Conservation (phyloP, 2,888 invertebrate genomes). For the Ophioninae sp. region DNA sequence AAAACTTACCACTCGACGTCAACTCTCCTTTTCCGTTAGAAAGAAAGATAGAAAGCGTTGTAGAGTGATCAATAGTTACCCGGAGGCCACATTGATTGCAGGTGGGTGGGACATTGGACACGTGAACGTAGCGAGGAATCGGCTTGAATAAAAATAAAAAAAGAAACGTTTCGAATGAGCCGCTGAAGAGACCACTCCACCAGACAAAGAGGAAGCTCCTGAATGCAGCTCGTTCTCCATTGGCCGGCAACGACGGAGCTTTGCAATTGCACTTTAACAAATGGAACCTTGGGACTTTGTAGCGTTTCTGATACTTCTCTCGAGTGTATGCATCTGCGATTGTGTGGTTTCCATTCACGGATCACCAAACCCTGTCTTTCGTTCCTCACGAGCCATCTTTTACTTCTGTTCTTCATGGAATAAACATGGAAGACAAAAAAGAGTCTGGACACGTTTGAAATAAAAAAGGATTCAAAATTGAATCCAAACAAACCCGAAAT, state of each 20-base stretch:
- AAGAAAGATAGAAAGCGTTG: conserved; percentile 37
- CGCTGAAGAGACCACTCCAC: conserved; percentile 38
- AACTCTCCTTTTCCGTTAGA: conserved; percentile 1
- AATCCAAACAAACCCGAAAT: no score
- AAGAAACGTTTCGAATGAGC: conserved; percentile 52
- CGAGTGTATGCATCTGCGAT: not conserved
- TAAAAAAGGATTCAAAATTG: no score
- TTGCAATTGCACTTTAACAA: conserved; percentile 61
- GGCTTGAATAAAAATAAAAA: conserved; percentile 57
- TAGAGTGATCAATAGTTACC: conserved; percentile 52
- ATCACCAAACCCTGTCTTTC: conserved; percentile 57
- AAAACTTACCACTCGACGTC: conserved; percentile 22
- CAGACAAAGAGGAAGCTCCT: conserved; percentile 27
- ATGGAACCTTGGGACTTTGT: conserved; percentile 52
- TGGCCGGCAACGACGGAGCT: conserved; percentile 45
- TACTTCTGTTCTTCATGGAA: conserved; percentile 48
- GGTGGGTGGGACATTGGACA: conserved; percentile 10
- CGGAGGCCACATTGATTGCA: conserved; percentile 15
- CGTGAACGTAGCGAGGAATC: conserved; percentile 56
- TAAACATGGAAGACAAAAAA: conserved; percentile 38
- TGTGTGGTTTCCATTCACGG: conserved; percentile 50
- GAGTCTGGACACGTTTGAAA: not conserved
- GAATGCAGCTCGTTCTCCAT: conserved; percentile 36
- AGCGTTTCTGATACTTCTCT: conserved; percentile 28
- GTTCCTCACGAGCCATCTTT: conserved; percentile 39